phyloP scores from a whole-genome alignment of 2,113 vertebrate species.

The Tragulus kanchil region DNA sequence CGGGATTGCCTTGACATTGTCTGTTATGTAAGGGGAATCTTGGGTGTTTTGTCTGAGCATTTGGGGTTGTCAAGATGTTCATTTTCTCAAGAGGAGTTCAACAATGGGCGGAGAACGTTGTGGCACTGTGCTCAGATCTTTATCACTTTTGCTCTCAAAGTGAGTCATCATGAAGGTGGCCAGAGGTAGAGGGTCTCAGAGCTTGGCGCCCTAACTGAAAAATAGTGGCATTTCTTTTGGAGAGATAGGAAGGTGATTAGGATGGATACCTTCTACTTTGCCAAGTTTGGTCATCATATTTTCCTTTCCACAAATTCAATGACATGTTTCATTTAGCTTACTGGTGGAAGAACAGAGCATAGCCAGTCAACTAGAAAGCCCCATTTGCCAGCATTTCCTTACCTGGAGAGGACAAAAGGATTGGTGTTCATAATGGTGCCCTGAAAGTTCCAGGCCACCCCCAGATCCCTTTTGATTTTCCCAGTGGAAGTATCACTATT shows the following conservation, averaged over 20 bases:
- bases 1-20: neutral
- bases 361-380: neutral
- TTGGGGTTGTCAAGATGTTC: neutral
- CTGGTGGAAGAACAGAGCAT: neutral
- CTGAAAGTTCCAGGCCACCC: neutral
- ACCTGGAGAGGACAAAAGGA: neutral
- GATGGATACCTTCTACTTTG: neutral
- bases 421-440: neutral
- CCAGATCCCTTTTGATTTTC: neutral
- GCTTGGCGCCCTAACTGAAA: neutral
- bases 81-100: neutral
- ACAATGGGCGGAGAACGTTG: neutral
- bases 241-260: neutral
- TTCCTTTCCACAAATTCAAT: neutral
- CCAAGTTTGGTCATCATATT: neutral
- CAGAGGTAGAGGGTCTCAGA: neutral
- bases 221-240: neutral
- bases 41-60: slow-evolving; percentile 37
- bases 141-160: neutral
- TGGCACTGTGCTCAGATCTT: neutral
- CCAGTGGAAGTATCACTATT: neutral
- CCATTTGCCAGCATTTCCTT: neutral
- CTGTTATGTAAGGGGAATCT: neutral
- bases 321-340: neutral
- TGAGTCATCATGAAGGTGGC: neutral